Percentiles rank a stretch among this genome's conserved stretches.
These are phyloP conservation scores for Gambelia wislizenii DNA, from an alignment of 2,797 vertebrate genomes.

Conservation along the genomic window DNA sequence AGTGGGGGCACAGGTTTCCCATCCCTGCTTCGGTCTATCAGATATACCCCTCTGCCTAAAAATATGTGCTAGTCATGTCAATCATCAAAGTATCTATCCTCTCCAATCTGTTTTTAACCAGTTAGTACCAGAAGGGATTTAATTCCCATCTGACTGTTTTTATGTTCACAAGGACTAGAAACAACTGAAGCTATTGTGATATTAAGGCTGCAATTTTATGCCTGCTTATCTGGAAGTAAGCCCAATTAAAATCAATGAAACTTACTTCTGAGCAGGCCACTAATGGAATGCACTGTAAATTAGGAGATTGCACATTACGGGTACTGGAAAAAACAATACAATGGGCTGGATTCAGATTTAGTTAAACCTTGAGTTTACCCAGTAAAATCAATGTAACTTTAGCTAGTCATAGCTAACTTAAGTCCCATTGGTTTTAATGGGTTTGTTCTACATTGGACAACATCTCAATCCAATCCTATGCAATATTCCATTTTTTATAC, in stretches of 20 bases:
- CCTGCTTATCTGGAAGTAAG: background rate
- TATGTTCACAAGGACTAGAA: background rate
- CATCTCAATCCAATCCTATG: background rate
- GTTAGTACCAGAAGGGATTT: background rate
- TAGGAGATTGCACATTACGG: background rate
- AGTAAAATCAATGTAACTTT: too few species aligned
- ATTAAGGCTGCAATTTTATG: background rate
- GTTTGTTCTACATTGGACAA: background rate
- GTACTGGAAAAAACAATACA: background rate
- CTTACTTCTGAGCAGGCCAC: background rate
- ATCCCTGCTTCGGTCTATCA: background rate
- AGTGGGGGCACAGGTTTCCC: background rate
- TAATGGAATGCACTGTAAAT: background rate
- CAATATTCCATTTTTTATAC: background rate
- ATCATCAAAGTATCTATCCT: background rate
- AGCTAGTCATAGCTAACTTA: background rate
- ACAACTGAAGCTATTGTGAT: background rate
- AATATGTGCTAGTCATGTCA: background rate
- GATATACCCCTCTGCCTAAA: background rate
- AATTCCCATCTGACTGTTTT: conserved; percentile 9
- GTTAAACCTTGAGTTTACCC: too few species aligned
- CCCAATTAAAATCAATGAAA: background rate
- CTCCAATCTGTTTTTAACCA: background rate
- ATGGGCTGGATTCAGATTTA: background rate
- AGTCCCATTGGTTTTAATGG: background rate